Evolutionary conservation across 2,113 vertebrate species (phyloP), one percentile per base, ranked within the genome.

Genomic region (Ciconia maguari): DNA sequence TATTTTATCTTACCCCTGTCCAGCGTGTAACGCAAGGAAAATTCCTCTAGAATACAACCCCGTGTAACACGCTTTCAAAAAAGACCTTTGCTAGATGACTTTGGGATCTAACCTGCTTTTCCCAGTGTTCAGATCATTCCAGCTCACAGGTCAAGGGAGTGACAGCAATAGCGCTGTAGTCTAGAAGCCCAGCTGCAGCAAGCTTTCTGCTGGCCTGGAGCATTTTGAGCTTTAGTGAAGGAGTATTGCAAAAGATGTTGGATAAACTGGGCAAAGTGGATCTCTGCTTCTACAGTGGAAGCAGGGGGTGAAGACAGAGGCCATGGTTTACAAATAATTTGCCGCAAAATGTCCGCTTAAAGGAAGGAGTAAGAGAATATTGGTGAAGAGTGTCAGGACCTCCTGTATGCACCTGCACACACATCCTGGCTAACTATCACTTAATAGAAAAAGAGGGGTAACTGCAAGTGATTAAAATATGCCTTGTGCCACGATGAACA

Each of bases 401-500:
- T 61, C n/a, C 24, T 44, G 4, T 17, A 3, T 19, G 19, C 29
- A n/a, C 21, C 21, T 34, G 11, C 16, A 1, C 0, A 1, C 5
- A 22, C 22, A 11, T 48, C 36, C 13, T 75, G 38, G 48, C 42
- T 55, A 7, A 62, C 30, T 30, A 36, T 51, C 10, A 16, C 36
- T 57, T 48, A 20, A 32, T 19, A 72, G n/a, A 79, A 89, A 65
- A 79, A 41, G 25, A 22, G 13, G 7, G 7, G 7, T 54, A 55
- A 36, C 64, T 83, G 10, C 4, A 3, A 26, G 30, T 52, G 24
- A n/a, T 34, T 76, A 30, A 61, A 83, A 83, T 21, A 27, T 2
- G 16, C 34, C 30, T 66, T 68, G 46, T 71, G 48, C n/a, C 2
- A 0, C 68, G 27, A 7, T 41, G 34, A 66, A 17, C 11, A 22